Evolutionary conservation across 2,113 vertebrate genomes (phyloP).

Genomic region (Eretmochelys imbricata): DNA sequence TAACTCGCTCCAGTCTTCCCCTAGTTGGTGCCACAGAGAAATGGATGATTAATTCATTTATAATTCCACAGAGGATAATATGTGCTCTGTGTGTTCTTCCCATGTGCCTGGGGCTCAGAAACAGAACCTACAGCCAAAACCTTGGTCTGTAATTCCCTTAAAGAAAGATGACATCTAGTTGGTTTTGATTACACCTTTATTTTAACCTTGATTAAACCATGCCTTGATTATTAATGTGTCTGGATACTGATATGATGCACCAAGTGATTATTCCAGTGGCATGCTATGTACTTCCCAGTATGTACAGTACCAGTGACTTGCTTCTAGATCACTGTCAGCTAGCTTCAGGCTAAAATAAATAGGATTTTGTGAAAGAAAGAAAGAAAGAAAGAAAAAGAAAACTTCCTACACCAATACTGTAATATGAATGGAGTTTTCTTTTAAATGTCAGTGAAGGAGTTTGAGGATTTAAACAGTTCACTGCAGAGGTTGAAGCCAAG

Average conservation of each 20-base stretch:
- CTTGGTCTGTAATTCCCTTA: not conserved
- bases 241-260: not conserved
- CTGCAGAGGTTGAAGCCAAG: not conserved
- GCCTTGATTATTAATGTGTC: slow-evolving; percentile 28
- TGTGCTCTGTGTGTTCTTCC: not conserved
- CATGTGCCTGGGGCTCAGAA: not conserved
- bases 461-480: not conserved
- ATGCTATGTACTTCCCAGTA: not conserved
- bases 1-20: not conserved
- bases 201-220: slow-evolving; percentile 18
- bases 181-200: slow-evolving; percentile 27
- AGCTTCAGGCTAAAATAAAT: not conserved
- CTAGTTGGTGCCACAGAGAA: not conserved
- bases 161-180: slow-evolving; percentile 16
- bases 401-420: not conserved
- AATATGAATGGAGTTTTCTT: not conserved
- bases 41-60: not conserved
- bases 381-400: not conserved
- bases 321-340: not conserved
- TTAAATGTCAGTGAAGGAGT: not conserved
- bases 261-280: not conserved
- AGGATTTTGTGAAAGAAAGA: not conserved
- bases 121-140: slow-evolving; percentile 5
- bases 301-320: not conserved
- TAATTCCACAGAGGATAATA: not conserved